Base-by-base conservation (phyloP, 2,797 vertebrate species). In the Paratrypauchen microcephalus region DNA sequence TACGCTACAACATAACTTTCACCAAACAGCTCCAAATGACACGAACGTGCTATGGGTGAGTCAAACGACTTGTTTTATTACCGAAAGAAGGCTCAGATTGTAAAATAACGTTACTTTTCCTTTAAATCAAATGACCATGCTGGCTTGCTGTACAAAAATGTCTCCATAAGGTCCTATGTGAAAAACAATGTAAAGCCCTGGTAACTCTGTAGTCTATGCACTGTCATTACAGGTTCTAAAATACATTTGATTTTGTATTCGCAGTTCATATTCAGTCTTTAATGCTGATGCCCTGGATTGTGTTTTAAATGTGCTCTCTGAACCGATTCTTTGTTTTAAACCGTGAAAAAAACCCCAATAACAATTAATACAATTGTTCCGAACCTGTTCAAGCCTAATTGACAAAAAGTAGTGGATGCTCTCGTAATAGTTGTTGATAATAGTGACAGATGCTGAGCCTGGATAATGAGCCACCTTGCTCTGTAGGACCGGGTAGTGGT, bases 381-480 rank as follows among this genome's bases (percentile, higher is more conserved):
- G 21, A 52, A n/a, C 19, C n/a, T 2, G 6, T 52, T 3, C 19
- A 21, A 2, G 5, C 19, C 50, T 8, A 52, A 52, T 3, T 52
- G 50, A 52, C 50, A 21, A n/a, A n/a, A 52, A 52, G 50, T 52
- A 52, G 19, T 9, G 19, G 50, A 8, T 21, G n/a, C n/a, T 52
- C 19, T 11, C 2, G 1, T 7, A 21, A 8, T 50, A 19, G 39
- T 45, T 45, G 68, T 4, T 66, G 69, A 79, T 68, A 4, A 19
- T 9, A 7, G 54, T 56, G 23, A 3, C 24, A 18, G 55, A 26
- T 7, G 13, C 23, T 57, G 57, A 21, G n/a, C 8, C 2, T n/a
- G 66, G 78, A 79, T 71, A 68, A 70, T 67, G 67, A 65, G 52
- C 30, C 68, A 56, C 65, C 67, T 67, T 13, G 39, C 62, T 30